Evolutionary conservation across 1,140 invertebrate species (phyloP), one percentile per base, ranked within the genome.

Genomic region (Drosophila nigrodunni): DNA sequence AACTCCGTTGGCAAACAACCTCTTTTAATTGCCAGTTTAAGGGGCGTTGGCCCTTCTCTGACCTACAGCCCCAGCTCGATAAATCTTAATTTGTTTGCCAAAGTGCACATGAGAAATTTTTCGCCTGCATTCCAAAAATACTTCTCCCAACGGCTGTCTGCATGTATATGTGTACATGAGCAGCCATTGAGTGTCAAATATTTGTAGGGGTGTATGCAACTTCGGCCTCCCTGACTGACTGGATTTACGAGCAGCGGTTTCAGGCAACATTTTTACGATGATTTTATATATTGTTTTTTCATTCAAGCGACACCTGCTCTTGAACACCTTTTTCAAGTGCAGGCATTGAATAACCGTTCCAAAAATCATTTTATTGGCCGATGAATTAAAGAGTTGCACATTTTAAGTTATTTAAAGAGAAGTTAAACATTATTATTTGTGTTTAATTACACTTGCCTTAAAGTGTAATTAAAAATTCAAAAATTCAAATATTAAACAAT

Each of bases 61-160:
- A 58, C 57, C 46, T 50, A 44, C 60, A 41, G 60, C 74, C 34
- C 46, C 9, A 41, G 60, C 61, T 74, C 85, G 71, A 88, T 88
- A 88, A 88, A 89, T 88, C 85, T 89, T 89, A 88, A 89, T 88
- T 88, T 83, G 83, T 80, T 89, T 89, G 83, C 77, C 74, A 82
- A 88, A 83, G 77, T 82, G 83, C 83, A 87, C 83, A 88, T 87
- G 80, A 80, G 73, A 74, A 71, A 82, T 82, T 83, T 79, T 72
- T 64, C 67, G 67, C 72, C 73, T 74, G 62, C 80, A 83, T 71
- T 77, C 60, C 52, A 35, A 43, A 49, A 62, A 49, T 44, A 46
- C 5, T 55, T 37, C 10, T 39, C 21, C 25, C 18, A 9, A 7
- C 4, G 18, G 9, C 10, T 47, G 18, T 8, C 21, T 55, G 44